Conservation (phyloP, 2,888 invertebrate genomes). For the Xestia c-nigrum region DNA sequence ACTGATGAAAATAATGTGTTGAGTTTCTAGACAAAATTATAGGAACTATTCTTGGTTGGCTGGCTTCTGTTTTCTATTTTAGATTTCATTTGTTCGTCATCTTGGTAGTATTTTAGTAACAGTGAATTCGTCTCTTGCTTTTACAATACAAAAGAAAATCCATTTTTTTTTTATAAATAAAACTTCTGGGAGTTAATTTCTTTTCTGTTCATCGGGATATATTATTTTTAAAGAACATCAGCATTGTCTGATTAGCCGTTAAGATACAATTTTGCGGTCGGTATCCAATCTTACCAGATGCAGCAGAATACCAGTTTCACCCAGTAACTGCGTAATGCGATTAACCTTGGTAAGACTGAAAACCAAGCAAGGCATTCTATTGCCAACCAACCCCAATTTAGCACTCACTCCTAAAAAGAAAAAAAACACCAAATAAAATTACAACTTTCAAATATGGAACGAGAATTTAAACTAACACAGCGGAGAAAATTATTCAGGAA, state of each 20-base stretch:
- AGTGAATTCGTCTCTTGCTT: neutral
- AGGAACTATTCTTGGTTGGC: conserved; percentile 40
- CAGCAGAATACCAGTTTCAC: neutral
- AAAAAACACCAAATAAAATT: neutral
- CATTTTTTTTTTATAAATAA: neutral
- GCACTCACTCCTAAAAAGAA: neutral
- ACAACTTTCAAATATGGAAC: conserved; percentile 47
- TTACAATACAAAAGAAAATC: neutral
- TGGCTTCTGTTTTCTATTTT: conserved; percentile 44
- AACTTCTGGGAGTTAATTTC: neutral
- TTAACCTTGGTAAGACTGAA: neutral
- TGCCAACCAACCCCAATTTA: neutral
- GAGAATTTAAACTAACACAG: conserved; percentile 55
- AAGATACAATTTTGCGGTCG: too few relatives aligned
- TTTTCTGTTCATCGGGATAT: too few relatives aligned
- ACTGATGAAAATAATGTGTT: conserved; percentile 54
- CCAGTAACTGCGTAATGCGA: neutral
- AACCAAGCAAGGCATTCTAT: neutral
- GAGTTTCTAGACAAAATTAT: conserved; percentile 35
- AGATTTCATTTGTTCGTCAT: conserved; percentile 30
- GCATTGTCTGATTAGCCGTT: neutral
- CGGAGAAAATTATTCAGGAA: conserved; percentile 53
- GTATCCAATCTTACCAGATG: neutral
- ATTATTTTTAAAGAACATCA: too few relatives aligned
- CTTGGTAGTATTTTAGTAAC: neutral